Percentiles rank a stretch among this genome's conserved stretches.
phyloP scores from a whole-genome alignment of 2,797 vertebrate species.

The Coregonus suidteri region DNA sequence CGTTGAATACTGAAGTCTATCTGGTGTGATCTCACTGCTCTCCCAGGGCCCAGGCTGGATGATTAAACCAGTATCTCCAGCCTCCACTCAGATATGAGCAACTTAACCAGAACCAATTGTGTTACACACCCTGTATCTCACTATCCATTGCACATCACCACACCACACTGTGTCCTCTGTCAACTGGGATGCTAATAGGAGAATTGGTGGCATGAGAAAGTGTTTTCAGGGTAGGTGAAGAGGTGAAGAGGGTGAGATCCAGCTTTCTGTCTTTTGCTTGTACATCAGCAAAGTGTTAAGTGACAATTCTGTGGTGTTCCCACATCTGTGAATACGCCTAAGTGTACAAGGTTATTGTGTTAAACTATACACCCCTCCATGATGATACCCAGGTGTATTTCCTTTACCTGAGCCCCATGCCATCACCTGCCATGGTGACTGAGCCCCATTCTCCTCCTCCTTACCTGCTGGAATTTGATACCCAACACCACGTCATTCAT shows the following conservation, averaged over 20 bases:
- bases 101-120: conserved; percentile 49
- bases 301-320: not conserved
- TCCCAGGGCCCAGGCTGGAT: conserved; percentile 57
- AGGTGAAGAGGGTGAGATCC: not conserved
- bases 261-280: not conserved
- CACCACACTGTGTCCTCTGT: not conserved
- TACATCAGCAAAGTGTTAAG: not conserved
- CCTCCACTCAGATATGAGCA: conserved; percentile 63
- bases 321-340: not conserved
- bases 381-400: conserved; percentile 29
- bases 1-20: too few relatives aligned
- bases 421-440: conserved; percentile 59
- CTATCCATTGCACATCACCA: not conserved
- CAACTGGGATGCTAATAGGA: not conserved
- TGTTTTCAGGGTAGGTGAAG: not conserved
- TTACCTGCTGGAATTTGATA: conserved; percentile 76
- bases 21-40: too few relatives aligned
- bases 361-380: not conserved
- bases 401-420: conserved; percentile 39
- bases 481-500: conserved; percentile 86
- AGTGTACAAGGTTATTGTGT: not conserved
- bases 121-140: not conserved
- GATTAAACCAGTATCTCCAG: conserved; percentile 62
- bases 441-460: conserved; percentile 39
- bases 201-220: not conserved